Conservation (phyloP, 1,140 invertebrate genomes). For the Muscidifurax raptorellus region DNA sequence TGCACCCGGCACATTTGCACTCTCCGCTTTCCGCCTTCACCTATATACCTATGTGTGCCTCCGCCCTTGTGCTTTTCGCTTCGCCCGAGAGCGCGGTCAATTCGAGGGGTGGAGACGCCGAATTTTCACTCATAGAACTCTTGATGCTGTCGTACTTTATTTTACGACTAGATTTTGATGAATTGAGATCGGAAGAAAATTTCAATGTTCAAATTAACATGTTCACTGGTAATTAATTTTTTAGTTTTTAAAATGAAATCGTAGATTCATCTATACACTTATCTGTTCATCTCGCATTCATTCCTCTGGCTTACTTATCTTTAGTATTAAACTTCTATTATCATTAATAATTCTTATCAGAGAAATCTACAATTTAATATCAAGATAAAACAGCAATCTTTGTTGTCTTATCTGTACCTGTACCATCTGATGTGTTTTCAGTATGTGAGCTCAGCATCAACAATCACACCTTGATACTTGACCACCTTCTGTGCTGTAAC, state of each 20-base stretch:
- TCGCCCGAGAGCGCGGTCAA: background rate
- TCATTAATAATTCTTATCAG: too few relatives aligned
- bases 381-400: background rate
- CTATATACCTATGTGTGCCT: too few relatives aligned
- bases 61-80: background rate
- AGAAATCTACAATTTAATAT: too few relatives aligned
- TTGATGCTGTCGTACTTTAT: background rate
- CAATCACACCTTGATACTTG: background rate
- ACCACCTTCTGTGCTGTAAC: background rate
- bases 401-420: too few relatives aligned
- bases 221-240: too few relatives aligned
- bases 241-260: too few relatives aligned
- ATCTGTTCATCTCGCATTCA: too few relatives aligned
- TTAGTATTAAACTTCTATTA: too few relatives aligned
- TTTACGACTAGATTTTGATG: background rate
- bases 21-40: background rate
- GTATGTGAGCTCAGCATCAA: background rate
- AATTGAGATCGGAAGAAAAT: background rate
- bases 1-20: conserved; percentile 19
- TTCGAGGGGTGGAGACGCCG: background rate
- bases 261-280: too few relatives aligned
- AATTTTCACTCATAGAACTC: background rate
- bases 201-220: too few relatives aligned
- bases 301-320: too few relatives aligned
- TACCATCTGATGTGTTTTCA: background rate